phyloP scores from a whole-genome alignment of 1,140 invertebrate genomes.

The Gryllus bimaculatus region DNA sequence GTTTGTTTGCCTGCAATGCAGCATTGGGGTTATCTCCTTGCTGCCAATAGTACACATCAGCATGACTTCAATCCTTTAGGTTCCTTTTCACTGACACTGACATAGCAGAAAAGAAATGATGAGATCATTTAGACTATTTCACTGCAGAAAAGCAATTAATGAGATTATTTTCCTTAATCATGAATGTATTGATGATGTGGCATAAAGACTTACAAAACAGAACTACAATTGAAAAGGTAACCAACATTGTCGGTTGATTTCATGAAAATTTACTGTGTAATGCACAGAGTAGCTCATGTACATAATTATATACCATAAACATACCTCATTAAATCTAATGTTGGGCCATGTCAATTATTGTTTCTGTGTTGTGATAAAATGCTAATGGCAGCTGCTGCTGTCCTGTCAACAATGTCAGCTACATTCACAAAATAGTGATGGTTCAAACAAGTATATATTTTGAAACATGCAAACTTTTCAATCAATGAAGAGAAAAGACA shows the following conservation, averaged over 20 bases:
- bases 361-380: neutral
- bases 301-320: neutral
- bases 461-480: neutral
- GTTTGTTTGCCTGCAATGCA: slow-evolving; percentile 64
- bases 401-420: neutral
- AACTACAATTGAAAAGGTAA: no score
- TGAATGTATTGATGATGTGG: no score
- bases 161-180: no score
- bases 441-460: neutral
- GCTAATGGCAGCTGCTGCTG: neutral
- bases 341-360: neutral
- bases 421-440: neutral
- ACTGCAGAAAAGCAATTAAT: no score
- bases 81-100: slow-evolving; percentile 30
- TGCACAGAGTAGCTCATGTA: neutral
- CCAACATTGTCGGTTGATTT: no score
- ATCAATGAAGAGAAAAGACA: no score
- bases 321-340: neutral
- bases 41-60: slow-evolving; percentile 42
- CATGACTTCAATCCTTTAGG: slow-evolving; percentile 45
- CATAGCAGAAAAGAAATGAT: neutral
- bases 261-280: no score
- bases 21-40: slow-evolving; percentile 64
- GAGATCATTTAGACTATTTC: no score
- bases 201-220: no score